Evolutionary conservation across 2,797 vertebrate species (phyloP), one percentile per base, ranked within the genome.

Genomic region (Coccyzus lansbergi): DNA sequence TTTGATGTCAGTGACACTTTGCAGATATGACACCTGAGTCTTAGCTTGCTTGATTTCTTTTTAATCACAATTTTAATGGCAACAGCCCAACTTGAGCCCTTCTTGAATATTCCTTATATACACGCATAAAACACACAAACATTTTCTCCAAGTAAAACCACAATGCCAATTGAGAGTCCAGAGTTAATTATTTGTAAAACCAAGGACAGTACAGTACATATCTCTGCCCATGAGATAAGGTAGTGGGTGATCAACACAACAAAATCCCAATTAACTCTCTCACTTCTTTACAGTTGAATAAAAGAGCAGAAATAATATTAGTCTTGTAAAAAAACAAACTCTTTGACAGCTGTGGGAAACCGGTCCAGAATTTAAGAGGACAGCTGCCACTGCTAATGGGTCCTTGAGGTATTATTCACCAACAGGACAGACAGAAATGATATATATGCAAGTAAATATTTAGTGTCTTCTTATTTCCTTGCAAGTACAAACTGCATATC

Each of bases 181-280:
- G 38, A 40, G 52, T 16, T 60, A 25, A 1, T 2, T 15, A 7
- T 63, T 31, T 28, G 31, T 59, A 67, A 33, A 55, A 91, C 21
- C 0, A 0, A 63, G 44, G 46, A 33, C 51, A 36, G 36, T 17
- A 48, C 29, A 21, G 62, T 10, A 24, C 5, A 9, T 5, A 17
- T n/a, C 14, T 63, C 44, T 59, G 18, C n/a, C 48, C 21, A 6
- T 19, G 20, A 33, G 49, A 42, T 29, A 24, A 63, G 38, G 21
- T 3, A 48, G 33, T 3, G 16, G 46, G 17, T 80, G 24, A 15
- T 5, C 1, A 3, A 62, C 21, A 31, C 60, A 36, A 29, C 22
- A 62, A 51, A 58, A 40, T 25, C 63, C 25, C 58, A 25, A 8
- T 16, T n/a, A 22, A 22, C 13, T 36, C 34, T 70, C 34, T 69